Percentiles rank a stretch among this genome's conserved stretches.
Conservation (phyloP, 2,113 vertebrate species). For the Myrmophylax atrothorax region DNA sequence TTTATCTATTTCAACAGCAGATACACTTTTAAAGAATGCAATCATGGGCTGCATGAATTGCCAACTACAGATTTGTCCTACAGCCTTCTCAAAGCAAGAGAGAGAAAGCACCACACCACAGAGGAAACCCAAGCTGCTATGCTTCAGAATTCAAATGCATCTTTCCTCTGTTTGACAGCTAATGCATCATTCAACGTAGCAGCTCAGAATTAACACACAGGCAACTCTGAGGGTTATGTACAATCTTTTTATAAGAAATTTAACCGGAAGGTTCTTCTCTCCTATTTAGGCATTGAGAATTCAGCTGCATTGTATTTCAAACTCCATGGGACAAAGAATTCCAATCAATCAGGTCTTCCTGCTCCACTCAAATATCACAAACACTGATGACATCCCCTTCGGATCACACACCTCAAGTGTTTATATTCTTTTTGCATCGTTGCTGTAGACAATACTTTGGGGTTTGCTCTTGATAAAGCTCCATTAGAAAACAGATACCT, state of each 20-base stretch:
- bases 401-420: not conserved
- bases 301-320: not conserved
- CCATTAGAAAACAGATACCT: not conserved
- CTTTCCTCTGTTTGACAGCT: not conserved
- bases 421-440: not conserved
- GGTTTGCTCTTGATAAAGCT: not conserved
- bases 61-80: not conserved
- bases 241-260: not conserved
- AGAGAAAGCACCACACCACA: not conserved
- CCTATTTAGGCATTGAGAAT: not conserved
- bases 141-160: not conserved
- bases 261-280: not conserved
- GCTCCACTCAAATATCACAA: not conserved
- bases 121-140: not conserved
- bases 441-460: not conserved
- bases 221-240: not conserved
- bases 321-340: not conserved
- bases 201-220: not conserved
- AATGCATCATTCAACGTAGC: not conserved
- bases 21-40: not conserved
- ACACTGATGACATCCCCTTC: accelerated
- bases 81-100: not conserved
- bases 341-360: not conserved
- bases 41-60: not conserved
- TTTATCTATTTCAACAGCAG: not conserved